Base-by-base conservation (phyloP, 2,888 invertebrate genomes). In the Eupithecia subumbrata region DNA sequence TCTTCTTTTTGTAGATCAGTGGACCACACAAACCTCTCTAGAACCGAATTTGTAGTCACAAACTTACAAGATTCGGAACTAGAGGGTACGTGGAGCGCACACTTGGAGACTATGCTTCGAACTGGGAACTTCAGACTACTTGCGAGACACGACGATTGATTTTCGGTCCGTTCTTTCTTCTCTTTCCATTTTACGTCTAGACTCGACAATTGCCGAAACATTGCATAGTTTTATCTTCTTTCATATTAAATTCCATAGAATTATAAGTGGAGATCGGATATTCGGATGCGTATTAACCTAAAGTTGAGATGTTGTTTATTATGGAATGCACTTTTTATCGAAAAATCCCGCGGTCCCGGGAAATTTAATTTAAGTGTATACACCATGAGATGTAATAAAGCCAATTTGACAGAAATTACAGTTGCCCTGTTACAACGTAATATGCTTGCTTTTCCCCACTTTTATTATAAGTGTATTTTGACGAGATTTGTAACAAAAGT, bases 21-120 rank as follows among this genome's bases (percentile, higher is more conserved):
- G 70, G 14, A 45, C 71, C 75, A 73, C 75, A 73, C 71, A 73
- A 73, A 77, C 77, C 77, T 75, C 75, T 75, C 77, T 77, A 77
- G 77, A 69, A 77, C 77, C 77, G 77, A 77, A 77, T 77, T 77
- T 77, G 75, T 73, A 74, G 64, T 16, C 25, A 12, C 4, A 14
- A 2, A 64, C 74, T 11, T 73, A 75, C 75, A 71, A 14, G 9
- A 77, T 73, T 73, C 75, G 52, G 69, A 9, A 37, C 77, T 75
- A 71, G 16, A 75, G 30, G 71, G 77, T 48, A 43, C 37, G 71
- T 25, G 73, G 73, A 68, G 75, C 37, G n/a, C 67, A 43, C 71
- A 43, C 16, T n/a, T 25, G 63, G 68, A 16, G 60, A 12, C 22
- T 25, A 12, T 60, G 60, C 60, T 22, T 60, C 25, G 25, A 60